These are phyloP conservation scores for Hydrotaea cyrtoneurina DNA, from an alignment of 2,888 invertebrate genomes.

Conservation along the genomic window DNA sequence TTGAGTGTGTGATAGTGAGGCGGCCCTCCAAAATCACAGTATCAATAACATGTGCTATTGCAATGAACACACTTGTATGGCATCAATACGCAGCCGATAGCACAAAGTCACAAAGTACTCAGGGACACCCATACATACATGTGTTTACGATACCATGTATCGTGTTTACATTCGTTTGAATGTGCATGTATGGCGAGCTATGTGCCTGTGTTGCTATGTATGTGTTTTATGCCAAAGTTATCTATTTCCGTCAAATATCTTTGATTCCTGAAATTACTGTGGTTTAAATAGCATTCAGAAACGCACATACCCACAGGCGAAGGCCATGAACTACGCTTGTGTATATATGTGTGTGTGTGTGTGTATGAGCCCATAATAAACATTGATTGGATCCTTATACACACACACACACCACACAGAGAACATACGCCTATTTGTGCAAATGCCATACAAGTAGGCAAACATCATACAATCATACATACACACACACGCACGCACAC, in stretches of 20 bases:
- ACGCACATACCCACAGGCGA: neutral
- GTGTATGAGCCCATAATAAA: neutral
- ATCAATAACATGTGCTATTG: neutral
- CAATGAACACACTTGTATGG: neutral
- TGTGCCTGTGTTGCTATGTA: neutral
- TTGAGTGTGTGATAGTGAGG: no score
- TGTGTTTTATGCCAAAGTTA: constrained; percentile 8
- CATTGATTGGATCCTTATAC: neutral
- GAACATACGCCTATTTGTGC: no score
- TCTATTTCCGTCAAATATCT: constrained; percentile 51
- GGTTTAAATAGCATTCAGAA: neutral
- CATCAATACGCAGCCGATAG: neutral
- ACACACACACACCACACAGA: no score
- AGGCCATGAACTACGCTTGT: neutral
- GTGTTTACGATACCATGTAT: neutral
- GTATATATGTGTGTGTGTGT: neutral
- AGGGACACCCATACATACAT: no score
- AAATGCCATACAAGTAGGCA: no score
- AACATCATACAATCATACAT: neutral
- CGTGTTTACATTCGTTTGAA: neutral
- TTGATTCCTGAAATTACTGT: constrained; percentile 22
- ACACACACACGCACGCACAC: no score
- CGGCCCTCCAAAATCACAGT: no score
- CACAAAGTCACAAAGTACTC: no score
- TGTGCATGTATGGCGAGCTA: neutral